A percentile compares a stretch with the other conserved stretches of the same genome.
phyloP scores from a whole-genome alignment of 2,113 vertebrate species.

The Anarhynchus alexandrinus region DNA sequence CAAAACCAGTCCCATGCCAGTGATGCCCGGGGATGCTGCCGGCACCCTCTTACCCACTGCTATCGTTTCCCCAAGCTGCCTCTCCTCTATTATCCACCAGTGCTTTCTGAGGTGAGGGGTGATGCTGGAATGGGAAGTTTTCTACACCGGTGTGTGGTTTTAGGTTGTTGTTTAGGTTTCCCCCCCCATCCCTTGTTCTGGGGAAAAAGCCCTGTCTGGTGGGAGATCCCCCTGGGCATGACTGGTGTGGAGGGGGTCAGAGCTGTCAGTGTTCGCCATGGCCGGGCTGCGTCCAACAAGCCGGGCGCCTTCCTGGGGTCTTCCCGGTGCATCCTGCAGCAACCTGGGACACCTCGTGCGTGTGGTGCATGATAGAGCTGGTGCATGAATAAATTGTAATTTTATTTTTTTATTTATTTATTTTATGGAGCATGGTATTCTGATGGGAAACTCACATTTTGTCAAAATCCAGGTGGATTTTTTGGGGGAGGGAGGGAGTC shows the following conservation, averaged over 20 bases:
- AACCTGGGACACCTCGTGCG: not conserved
- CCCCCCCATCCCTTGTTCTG: fast-evolving
- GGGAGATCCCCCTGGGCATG: fast-evolving
- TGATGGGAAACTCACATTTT: fast-evolving
- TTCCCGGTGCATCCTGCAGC: not conserved
- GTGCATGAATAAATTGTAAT: fast-evolving
- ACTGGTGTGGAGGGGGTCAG: fast-evolving
- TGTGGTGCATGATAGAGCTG: not conserved
- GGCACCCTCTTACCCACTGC: not conserved
- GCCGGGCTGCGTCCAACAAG: not conserved
- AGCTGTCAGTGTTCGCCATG: fast-evolving
- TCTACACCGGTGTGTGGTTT: fast-evolving
- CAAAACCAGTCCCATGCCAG: not conserved
- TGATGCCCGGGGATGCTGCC: fast-evolving
- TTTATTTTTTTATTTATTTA: too few species aligned
- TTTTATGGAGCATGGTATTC: not conserved
- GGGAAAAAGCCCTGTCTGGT: not conserved
- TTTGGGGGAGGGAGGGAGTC: not conserved
- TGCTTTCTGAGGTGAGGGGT: not conserved
- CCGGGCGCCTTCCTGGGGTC: not conserved
- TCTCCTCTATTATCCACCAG: not conserved
- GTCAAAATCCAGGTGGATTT: not conserved
- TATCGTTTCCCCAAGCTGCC: fast-evolving
- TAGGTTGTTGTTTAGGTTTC: not conserved
- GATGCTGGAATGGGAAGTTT: not conserved